Evolutionary conservation across 1,140 invertebrate species (phyloP), one percentile per base, ranked within the genome.

Genomic region (Agrilus planipennis): DNA sequence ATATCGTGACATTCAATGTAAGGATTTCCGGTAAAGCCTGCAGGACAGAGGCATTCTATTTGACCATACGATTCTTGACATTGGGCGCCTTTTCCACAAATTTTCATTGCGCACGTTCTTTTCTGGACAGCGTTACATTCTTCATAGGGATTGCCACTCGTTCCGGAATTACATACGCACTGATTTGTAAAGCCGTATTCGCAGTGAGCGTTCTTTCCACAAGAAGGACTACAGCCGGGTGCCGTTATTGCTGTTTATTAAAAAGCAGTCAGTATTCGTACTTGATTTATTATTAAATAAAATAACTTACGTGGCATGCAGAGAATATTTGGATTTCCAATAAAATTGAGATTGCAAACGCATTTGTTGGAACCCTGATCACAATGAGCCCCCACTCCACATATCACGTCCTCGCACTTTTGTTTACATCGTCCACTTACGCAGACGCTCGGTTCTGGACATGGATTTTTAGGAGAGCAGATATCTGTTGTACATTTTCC

Each of bases 231-330:
- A 61, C 89, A 93, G 16, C 68, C 63, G 15, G 89, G 87, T 50
- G 80, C 77, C 28, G 73, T 66, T 46, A 87, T 72, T 7, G 87
- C 81, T 86, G 58, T 18, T 70, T 73, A 17, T 18, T 34, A 40
- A n/a, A 36, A 29, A 32, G 4, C 4, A 18, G 19, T 21, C 25
- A 22, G 25, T 30, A 25, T 19, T 34, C 12, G 28, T 30, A n/a
- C 34, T 23, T 40, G 15, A 29, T 29, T 29, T 34, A 34, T 34
- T 34, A 18, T 31, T 31, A 16, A 7, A 25, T 31, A 15, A 18
- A 29, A 18, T 35, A 32, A 82, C 82, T 84, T 75, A 85, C 83
- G 87, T 57, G 88, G 88, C 75, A 91, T 88, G 57, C 88, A 92
- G 16, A 91, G 68, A 6, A 89, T 64, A 53, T 89, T 81, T 1